Base-by-base conservation (phyloP, 1,140 invertebrate species). In the Trigoniulus corallinus region DNA sequence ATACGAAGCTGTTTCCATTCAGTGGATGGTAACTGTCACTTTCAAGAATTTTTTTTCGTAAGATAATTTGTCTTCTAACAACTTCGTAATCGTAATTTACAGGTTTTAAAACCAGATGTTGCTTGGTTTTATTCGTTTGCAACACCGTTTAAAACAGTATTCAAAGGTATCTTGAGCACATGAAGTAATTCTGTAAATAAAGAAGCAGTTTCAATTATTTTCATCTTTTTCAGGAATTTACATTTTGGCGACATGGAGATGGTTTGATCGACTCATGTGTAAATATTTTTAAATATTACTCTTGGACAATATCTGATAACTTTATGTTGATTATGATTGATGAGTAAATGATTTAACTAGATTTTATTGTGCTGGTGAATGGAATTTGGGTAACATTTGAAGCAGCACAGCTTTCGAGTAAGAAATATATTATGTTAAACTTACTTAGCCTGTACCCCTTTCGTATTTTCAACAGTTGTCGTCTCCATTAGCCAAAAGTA, bases 51-150 rank as follows among this genome's bases (percentile, higher is more conserved):
- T 18, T 77, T 84, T 15, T 72, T 68, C 7, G 15, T 34, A 7
- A 7, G 29, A 34, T 7, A 34, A 34, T 34, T 34, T 7, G 15
- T 7, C 15, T 4, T 82, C 78, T 76, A 70, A 71, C 1, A 79
- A 80, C 62, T 84, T 83, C 62, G 80, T 84, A 62, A 71, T 75
- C 56, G 59, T 81, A 56, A 69, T 83, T 55, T 84, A 81, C 84
- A 65, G 76, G 79, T 73, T 56, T 55, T 46, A 22, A 15, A 53
- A 43, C 34, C 50, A 37, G 41, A 49, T 15, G 50, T 60, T 67
- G n/a, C 43, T 66, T 29, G 66, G 62, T 4, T 57, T 63, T 47
- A 64, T 65, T 47, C 61, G 61, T 18, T 26, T 34, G 3, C 57
- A 61, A 51, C 66, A 67, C 53, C 67, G 65, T 46, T 61, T 61